These are phyloP conservation scores for Meloidogyne hapla DNA, from an alignment of 1,140 invertebrate genomes.

Conservation along the genomic window DNA sequence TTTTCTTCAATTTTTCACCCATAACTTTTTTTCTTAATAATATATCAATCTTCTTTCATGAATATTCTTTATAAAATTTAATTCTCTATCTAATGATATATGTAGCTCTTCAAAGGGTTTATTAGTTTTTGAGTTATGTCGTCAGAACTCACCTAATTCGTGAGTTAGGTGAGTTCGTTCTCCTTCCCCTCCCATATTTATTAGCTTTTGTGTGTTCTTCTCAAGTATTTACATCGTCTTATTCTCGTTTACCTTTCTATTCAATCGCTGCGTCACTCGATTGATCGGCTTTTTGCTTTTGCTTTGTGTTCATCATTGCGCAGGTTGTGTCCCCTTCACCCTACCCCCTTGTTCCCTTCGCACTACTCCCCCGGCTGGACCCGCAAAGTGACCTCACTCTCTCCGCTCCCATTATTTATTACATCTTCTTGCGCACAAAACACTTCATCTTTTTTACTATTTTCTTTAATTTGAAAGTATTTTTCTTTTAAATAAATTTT, in stretches of 20 bases:
- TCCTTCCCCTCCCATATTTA: not conserved
- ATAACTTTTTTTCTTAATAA: no score
- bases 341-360: not conserved
- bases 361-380: not conserved
- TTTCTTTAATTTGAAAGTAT: not conserved
- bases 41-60: no score
- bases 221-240: not conserved
- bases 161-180: not conserved
- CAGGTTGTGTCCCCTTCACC: not conserved
- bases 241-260: not conserved
- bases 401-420: not conserved
- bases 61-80: not conserved
- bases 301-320: slow-evolving; percentile 4
- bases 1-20: no score
- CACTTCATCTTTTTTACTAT: slow-evolving; percentile 2
- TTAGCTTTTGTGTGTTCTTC: not conserved
- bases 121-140: not conserved
- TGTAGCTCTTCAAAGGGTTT: not conserved
- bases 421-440: slow-evolving; percentile 4
- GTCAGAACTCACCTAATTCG: not conserved
- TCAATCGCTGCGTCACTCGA: not conserved
- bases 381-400: slow-evolving; percentile 1
- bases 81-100: not conserved
- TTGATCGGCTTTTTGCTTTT: slow-evolving; percentile 5
- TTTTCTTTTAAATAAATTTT: not conserved